A percentile compares a stretch with the other conserved stretches of the same genome.
These are phyloP conservation scores for Zaprionus capensis DNA, from an alignment of 1,140 invertebrate genomes.

Conservation along the genomic window DNA sequence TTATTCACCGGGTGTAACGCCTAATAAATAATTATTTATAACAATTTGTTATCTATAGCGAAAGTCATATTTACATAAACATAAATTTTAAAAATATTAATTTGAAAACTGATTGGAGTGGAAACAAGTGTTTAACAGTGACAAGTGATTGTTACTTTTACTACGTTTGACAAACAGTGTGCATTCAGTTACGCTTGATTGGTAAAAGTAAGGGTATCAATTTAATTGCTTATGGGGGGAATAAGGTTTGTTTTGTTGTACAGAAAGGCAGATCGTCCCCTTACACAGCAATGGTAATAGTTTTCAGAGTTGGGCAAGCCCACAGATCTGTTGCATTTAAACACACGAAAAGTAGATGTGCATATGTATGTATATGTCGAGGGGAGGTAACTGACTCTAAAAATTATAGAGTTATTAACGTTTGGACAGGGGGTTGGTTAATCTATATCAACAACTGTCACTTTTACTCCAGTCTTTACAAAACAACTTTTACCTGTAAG, in stretches of 20 bases:
- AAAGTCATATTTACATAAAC: background rate
- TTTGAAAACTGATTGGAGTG: background rate
- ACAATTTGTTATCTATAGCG: background rate
- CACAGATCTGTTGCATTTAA: background rate
- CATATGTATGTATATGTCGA: background rate
- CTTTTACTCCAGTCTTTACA: conserved; percentile 39
- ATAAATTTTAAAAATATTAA: background rate
- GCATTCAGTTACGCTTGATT: background rate
- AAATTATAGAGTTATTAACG: background rate
- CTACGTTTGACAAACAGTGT: background rate
- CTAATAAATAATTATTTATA: background rate
- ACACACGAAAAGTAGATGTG: background rate
- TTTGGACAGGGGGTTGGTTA: conserved; percentile 6
- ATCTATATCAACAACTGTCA: conserved; percentile 35
- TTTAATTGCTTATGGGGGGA: background rate
- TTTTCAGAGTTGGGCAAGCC: background rate
- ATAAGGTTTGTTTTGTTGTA: too few relatives aligned
- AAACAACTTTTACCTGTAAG: conserved; percentile 53
- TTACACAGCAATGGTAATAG: background rate
- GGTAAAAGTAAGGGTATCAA: background rate
- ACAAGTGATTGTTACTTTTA: background rate
- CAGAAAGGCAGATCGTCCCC: background rate
- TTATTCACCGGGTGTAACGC: background rate
- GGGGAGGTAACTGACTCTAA: conserved; percentile 3
- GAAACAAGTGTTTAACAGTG: background rate